Evolutionary conservation across 2,888 invertebrate genomes (phyloP).

Genomic region (Acronicta leporina): DNA sequence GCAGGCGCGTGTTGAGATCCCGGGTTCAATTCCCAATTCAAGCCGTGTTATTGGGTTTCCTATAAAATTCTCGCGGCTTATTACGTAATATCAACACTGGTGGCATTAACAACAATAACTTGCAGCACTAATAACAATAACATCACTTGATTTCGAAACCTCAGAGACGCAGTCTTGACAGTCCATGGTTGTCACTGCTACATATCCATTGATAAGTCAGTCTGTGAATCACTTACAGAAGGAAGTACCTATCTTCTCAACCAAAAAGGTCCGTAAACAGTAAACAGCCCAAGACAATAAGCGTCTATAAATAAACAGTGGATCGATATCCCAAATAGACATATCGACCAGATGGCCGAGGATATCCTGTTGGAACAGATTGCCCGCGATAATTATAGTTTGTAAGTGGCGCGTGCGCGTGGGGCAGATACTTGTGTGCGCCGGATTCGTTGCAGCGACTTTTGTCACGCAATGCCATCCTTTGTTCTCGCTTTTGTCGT

Average conservation of each 20-base stretch:
- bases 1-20: too few species aligned
- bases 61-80: too few species aligned
- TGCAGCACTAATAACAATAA: too few species aligned
- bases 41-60: too few species aligned
- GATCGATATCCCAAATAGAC: slow-evolving; percentile 70
- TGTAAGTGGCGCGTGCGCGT: slow-evolving; percentile 72
- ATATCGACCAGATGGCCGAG: slow-evolving; percentile 83
- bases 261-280: slow-evolving; percentile 17
- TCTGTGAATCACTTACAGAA: slow-evolving; percentile 4
- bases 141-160: too few species aligned
- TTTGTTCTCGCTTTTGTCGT: slow-evolving; percentile 25
- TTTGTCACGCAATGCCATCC: slow-evolving; percentile 42
- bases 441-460: slow-evolving; percentile 27
- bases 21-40: too few species aligned
- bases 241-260: slow-evolving; percentile 20
- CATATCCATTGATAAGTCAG: not conserved
- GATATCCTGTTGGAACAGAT: slow-evolving; percentile 86
- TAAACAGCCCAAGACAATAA: slow-evolving; percentile 64
- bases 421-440: slow-evolving; percentile 50
- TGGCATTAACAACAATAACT: too few species aligned
- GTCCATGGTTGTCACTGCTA: too few species aligned
- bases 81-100: too few species aligned
- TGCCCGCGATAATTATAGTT: slow-evolving; percentile 79
- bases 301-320: slow-evolving; percentile 63
- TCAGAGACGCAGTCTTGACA: too few species aligned